Conservation (phyloP, 2,797 vertebrate species). For the Acipenser oxyrinchus region DNA sequence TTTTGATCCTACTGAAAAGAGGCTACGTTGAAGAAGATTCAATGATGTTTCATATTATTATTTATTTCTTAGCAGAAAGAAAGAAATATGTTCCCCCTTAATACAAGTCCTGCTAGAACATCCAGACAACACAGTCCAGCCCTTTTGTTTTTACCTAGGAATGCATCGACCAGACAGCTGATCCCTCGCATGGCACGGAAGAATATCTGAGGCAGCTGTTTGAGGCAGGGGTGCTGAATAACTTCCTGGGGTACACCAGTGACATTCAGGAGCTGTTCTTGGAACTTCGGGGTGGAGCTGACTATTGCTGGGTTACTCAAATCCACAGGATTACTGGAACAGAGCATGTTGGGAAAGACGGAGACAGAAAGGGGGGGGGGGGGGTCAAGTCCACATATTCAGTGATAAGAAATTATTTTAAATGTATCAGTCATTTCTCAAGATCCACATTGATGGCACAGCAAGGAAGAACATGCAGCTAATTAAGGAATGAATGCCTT, state of each 20-base stretch:
- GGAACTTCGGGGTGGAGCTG: conserved; percentile 85
- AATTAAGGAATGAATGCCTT: too few species aligned
- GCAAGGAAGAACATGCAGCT: too few species aligned
- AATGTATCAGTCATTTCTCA: too few species aligned
- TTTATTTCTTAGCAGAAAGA: background rate
- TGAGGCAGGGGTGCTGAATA: conserved; percentile 86
- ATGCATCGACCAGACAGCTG: conserved; percentile 83
- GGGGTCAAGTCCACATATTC: too few species aligned
- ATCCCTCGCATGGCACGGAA: conserved; percentile 84
- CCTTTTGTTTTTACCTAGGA: conserved; percentile 66
- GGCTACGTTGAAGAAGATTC: background rate
- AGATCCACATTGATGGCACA: too few species aligned
- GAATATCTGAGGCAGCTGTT: conserved; percentile 83
- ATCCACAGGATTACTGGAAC: conserved; percentile 82
- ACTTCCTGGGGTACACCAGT: conserved; percentile 86
- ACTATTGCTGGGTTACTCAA: conserved; percentile 83
- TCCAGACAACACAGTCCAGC: background rate
- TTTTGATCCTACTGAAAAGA: too few species aligned
- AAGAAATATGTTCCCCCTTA: background rate
- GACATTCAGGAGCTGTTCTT: conserved; percentile 81
- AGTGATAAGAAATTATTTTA: too few species aligned
- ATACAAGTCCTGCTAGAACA: background rate
- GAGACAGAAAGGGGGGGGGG: too few species aligned
- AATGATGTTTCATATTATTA: too few species aligned
- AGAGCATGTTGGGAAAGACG: background rate